A percentile compares a stretch with the other conserved stretches of the same genome.
phyloP scores from a whole-genome alignment of 2,113 vertebrate genomes.

The Pluvianellus socialis region DNA sequence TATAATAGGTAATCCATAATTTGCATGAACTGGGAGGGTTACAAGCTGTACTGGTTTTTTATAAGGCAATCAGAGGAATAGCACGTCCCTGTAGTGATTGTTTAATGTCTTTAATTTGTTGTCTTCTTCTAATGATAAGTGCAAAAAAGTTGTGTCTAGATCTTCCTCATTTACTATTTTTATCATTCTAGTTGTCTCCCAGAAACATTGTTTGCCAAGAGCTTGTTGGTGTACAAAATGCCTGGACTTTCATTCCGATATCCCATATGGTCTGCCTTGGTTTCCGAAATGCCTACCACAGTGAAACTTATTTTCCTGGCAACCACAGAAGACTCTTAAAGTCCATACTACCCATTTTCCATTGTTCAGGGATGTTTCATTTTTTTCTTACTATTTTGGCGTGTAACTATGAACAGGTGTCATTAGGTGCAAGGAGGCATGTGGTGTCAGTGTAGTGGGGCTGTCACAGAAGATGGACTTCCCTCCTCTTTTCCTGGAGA shows the following conservation, averaged over 20 bases:
- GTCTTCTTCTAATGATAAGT: neutral
- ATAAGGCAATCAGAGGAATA: neutral
- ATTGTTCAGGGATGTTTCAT: neutral
- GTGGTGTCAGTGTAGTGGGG: neutral
- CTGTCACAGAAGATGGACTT: conserved; percentile 68
- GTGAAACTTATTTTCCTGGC: conserved; percentile 7
- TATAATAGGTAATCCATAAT: neutral
- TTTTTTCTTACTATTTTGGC: conserved; percentile 41
- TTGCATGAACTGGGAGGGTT: neutral
- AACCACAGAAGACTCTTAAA: neutral
- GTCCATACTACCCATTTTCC: neutral
- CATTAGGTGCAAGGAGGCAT: conserved; percentile 41
- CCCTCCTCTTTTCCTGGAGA: conserved; percentile 39
- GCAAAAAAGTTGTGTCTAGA: neutral
- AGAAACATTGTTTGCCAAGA: neutral
- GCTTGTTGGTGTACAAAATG: conserved; percentile 36
- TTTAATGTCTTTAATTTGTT: neutral
- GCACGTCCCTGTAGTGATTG: neutral
- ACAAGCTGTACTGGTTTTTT: neutral
- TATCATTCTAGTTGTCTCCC: neutral
- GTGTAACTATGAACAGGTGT: conserved; percentile 46
- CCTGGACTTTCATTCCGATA: neutral
- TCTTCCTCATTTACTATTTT: neutral
- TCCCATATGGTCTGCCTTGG: conserved; percentile 1
- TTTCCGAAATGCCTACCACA: neutral